Percentiles rank a stretch among this genome's conserved stretches.
Evolutionary conservation across 1,140 invertebrate genomes (phyloP).

Genomic region (Pseudomyrmex dendroicus): DNA sequence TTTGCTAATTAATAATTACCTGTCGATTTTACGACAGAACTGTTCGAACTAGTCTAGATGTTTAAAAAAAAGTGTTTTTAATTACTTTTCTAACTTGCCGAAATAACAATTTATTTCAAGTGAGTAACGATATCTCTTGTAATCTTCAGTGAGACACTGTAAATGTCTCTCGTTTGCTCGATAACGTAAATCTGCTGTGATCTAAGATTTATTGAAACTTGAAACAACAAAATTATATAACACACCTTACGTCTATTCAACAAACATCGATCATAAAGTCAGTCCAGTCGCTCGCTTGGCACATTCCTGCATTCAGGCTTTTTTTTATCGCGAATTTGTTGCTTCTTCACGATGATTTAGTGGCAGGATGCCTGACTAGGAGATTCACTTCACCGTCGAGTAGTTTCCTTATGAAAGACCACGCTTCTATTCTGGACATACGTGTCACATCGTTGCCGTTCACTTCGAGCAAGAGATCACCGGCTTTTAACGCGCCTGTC

Average conservation of each 20-base stretch:
- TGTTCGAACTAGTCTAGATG: background rate
- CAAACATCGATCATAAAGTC: slow-evolving; percentile 28
- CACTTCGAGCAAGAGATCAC: slow-evolving; percentile 94
- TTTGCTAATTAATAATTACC: background rate
- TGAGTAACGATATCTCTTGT: background rate
- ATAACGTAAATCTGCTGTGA: background rate
- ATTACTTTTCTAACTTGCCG: background rate
- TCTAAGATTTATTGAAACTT: slow-evolving; percentile 14
- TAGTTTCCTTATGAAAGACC: slow-evolving; percentile 96
- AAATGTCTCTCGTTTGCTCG: background rate
- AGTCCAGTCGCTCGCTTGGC: slow-evolving; percentile 46
- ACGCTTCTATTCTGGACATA: slow-evolving; percentile 96
- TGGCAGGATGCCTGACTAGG: slow-evolving; percentile 85
- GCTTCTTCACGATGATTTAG: slow-evolving; percentile 80
- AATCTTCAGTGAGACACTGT: background rate
- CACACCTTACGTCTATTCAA: slow-evolving; percentile 29
- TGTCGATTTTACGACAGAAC: slow-evolving; percentile 3
- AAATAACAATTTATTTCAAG: slow-evolving; percentile 7
- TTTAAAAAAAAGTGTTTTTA: background rate
- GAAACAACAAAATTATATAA: slow-evolving; percentile 20
- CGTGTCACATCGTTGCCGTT: slow-evolving; percentile 92
- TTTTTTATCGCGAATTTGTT: slow-evolving; percentile 62
- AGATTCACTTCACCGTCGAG: slow-evolving; percentile 91
- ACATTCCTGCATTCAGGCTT: background rate
- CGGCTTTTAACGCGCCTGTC: slow-evolving; percentile 92